Conservation (phyloP, 1,140 invertebrate species). For the Ceratina japonica region DNA sequence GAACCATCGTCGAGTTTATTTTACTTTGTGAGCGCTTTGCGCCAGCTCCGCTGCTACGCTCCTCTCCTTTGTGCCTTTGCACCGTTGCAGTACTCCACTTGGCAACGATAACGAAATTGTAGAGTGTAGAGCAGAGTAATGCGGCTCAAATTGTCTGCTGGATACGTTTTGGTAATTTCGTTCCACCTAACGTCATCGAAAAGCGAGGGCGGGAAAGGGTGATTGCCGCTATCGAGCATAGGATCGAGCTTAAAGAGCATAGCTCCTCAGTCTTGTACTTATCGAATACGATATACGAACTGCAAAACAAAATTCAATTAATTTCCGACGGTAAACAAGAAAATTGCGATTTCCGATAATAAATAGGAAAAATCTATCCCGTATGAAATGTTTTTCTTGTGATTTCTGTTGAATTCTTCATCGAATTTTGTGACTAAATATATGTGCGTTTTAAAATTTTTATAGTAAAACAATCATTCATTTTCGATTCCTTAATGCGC, state of each 20-base stretch:
- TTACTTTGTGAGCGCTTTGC: slow-evolving; percentile 32
- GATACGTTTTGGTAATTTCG: slow-evolving; percentile 40
- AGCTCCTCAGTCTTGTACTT: background rate
- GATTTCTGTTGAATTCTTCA: no score
- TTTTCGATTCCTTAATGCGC: background rate
- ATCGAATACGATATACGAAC: background rate
- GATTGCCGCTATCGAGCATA: background rate
- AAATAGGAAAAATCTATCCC: no score
- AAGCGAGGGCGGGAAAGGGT: background rate
- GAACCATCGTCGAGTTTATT: slow-evolving; percentile 35
- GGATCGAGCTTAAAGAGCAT: background rate
- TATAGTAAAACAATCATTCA: background rate
- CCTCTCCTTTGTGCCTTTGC: slow-evolving; percentile 36
- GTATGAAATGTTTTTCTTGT: no score
- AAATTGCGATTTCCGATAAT: no score
- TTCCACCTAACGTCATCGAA: slow-evolving; percentile 19
- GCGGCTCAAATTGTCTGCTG: slow-evolving; percentile 39
- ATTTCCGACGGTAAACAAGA: no score
- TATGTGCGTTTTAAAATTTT: no score
- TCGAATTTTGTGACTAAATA: no score
- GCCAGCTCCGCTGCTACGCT: background rate
- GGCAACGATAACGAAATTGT: slow-evolving; percentile 47
- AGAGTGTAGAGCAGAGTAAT: slow-evolving; percentile 24
- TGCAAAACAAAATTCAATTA: background rate
- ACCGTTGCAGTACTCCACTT: slow-evolving; percentile 12